These are phyloP conservation scores for Choristoneura rosaceana DNA, from an alignment of 2,888 invertebrate species.

Conservation along the genomic window DNA sequence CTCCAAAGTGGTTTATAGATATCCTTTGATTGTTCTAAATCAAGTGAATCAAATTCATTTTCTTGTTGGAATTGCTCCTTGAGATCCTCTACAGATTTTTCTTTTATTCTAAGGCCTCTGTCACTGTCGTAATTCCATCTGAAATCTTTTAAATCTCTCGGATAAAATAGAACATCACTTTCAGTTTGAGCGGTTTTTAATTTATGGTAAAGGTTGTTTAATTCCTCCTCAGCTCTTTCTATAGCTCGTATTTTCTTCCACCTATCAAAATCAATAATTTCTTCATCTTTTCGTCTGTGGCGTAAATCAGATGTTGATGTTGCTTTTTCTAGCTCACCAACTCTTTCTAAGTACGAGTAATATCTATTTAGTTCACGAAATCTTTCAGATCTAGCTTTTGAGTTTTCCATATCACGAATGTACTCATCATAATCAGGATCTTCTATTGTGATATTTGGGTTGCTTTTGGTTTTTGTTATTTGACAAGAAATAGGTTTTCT, in stretches of 20 bases:
- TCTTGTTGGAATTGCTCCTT: conserved; percentile 90
- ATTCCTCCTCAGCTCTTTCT: conserved; percentile 93
- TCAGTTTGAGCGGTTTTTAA: conserved; percentile 92
- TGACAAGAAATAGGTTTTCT: conserved; percentile 50
- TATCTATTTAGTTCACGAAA: conserved; percentile 94
- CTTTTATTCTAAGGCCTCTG: conserved; percentile 91
- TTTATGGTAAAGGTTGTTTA: conserved; percentile 90
- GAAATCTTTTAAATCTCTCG: conserved; percentile 89
- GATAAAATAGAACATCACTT: conserved; percentile 93
- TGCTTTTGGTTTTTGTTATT: conserved; percentile 66
- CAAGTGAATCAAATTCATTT: conserved; percentile 82
- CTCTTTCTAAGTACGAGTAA: conserved; percentile 93
- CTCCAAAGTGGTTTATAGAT: conserved; percentile 93
- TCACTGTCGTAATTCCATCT: conserved; percentile 92
- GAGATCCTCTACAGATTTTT: conserved; percentile 95
- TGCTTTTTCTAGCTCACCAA: conserved; percentile 92
- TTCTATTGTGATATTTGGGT: conserved; percentile 69
- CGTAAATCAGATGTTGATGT: conserved; percentile 89
- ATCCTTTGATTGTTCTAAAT: conserved; percentile 83
- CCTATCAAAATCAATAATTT: conserved; percentile 94
- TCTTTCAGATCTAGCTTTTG: conserved; percentile 89
- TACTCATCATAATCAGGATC: conserved; percentile 89
- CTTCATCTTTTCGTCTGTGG: conserved; percentile 90
- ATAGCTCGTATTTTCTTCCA: conserved; percentile 93
- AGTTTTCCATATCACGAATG: conserved; percentile 87